These are phyloP conservation scores for Chrysopilus asiliformis DNA, from an alignment of 2,888 invertebrate species.

Conservation along the genomic window DNA sequence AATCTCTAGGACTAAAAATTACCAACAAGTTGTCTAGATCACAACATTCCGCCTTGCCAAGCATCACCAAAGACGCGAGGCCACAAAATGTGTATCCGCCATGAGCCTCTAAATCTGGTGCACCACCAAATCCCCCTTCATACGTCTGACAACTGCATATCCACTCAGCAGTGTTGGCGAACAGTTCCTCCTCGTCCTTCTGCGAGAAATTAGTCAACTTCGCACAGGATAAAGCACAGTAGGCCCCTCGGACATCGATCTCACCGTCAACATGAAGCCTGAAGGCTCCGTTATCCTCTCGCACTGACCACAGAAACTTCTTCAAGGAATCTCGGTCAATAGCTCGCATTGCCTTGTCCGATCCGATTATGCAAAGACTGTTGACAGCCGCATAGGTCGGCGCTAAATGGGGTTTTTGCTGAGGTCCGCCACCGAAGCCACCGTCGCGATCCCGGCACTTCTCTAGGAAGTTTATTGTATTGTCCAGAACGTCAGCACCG, in stretches of 20 bases:
- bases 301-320: constrained; percentile 64
- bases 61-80: constrained; percentile 72
- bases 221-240: constrained; percentile 88
- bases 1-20: constrained; percentile 17
- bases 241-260: constrained; percentile 88
- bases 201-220: constrained; percentile 55
- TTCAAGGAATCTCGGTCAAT: constrained; percentile 62
- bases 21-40: constrained; percentile 61
- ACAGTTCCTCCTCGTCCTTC: constrained; percentile 59
- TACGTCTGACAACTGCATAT: constrained; percentile 92
- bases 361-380: constrained; percentile 79
- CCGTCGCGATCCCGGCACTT: constrained; percentile 43
- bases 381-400: constrained; percentile 96
- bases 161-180: constrained; percentile 84
- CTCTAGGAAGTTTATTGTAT: constrained; percentile 45
- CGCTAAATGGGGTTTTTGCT: constrained; percentile 85
- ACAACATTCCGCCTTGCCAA: constrained; percentile 61
- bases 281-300: constrained; percentile 79
- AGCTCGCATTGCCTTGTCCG: constrained; percentile 71
- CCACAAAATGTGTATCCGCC: constrained; percentile 99
- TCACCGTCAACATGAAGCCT: constrained; percentile 86
- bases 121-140: constrained; percentile 96
- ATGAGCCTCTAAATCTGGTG: constrained; percentile 92
- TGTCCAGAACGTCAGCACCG: constrained; percentile 40
- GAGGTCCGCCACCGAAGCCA: constrained; percentile 91